A percentile compares a stretch with the other conserved stretches of the same genome.
Conservation (phyloP, 1,140 invertebrate genomes). For the Teleopsis dalmanni region DNA sequence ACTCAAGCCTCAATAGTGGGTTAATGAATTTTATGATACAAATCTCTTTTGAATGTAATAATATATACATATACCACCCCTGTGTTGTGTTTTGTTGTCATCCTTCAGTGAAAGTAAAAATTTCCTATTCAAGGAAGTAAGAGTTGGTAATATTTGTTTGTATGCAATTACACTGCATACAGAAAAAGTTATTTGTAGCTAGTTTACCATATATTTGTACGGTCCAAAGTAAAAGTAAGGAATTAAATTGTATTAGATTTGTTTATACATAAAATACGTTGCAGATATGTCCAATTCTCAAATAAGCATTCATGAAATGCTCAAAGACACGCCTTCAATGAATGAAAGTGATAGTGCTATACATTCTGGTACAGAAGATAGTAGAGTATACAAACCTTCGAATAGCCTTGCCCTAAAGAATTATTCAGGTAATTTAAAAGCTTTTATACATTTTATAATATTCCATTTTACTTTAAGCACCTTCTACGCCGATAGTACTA, state of each 20-base stretch:
- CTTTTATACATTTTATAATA: slow-evolving; percentile 21
- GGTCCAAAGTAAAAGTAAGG: not conserved
- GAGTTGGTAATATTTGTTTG: not conserved
- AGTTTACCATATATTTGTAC: not conserved
- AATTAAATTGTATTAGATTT: no score
- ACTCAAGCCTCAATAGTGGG: no score
- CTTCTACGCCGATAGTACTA: slow-evolving; percentile 43
- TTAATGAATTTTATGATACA: no score
- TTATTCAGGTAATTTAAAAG: slow-evolving; percentile 41
- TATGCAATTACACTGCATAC: not conserved
- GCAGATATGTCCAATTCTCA: no score
- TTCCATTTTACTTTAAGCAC: slow-evolving; percentile 17
- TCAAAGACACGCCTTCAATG: slow-evolving; percentile 73
- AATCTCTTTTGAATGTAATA: no score
- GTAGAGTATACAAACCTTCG: slow-evolving; percentile 23
- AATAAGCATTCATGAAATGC: slow-evolving; percentile 84
- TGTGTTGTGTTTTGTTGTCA: no score
- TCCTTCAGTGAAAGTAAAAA: no score
- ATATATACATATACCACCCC: no score
- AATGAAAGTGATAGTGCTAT: slow-evolving; percentile 70
- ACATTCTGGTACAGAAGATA: slow-evolving; percentile 59
- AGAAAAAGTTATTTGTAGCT: not conserved
- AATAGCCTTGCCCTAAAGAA: slow-evolving; percentile 46
- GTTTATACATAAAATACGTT: no score
- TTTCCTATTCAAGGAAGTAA: no score